Base-by-base conservation (phyloP, 1,140 invertebrate genomes). In the Ctenoplectra terminalis region DNA sequence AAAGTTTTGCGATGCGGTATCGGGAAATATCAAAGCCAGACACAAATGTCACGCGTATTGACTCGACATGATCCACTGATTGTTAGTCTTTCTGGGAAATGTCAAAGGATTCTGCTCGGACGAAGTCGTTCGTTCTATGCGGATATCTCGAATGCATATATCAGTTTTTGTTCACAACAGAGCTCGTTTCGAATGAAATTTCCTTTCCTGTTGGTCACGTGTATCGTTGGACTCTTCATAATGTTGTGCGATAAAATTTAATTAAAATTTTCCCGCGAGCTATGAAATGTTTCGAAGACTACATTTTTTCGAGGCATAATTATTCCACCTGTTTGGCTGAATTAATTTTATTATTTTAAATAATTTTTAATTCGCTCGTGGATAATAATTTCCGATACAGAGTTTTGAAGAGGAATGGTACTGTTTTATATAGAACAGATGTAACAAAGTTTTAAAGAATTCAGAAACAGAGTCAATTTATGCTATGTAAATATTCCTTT, bases 51-150 rank as follows among this genome's bases (percentile, higher is more conserved):
- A 37, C 29, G 20, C 15, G 29, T 26, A 63, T 74, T 26, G 43
- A 23, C 17, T n/a, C 13, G 15, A 37, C 15, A 9, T 11, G 54
- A 60, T 60, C 20, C 40, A 48, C 1, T 40, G 71, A 74, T 48
- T 63, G 60, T 74, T 63, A 37, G 58, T 50, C 17, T 63, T 50
- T 63, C 43, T 29, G 20, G 3, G 3, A 37, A 46, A 46, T 60
- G 56, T 73, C 71, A 73, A 73, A 73, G 71, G 56, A 29, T 60
- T 23, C 17, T 73, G 26, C 15, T 73, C 71, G 20, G 9, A 73
- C 13, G 1, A 34, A 46, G n/a, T 54, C 46, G 9, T 31, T 11
- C 37, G 7, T 20, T 58, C 2, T 29, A 72, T 40, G 1, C 26
- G 40, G 23, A 9, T 64, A 26, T 40, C 60, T 63, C 31, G 60